Evolutionary conservation across 2,113 vertebrate species (phyloP).

Genomic region (Zonotrichia leucophrys): DNA sequence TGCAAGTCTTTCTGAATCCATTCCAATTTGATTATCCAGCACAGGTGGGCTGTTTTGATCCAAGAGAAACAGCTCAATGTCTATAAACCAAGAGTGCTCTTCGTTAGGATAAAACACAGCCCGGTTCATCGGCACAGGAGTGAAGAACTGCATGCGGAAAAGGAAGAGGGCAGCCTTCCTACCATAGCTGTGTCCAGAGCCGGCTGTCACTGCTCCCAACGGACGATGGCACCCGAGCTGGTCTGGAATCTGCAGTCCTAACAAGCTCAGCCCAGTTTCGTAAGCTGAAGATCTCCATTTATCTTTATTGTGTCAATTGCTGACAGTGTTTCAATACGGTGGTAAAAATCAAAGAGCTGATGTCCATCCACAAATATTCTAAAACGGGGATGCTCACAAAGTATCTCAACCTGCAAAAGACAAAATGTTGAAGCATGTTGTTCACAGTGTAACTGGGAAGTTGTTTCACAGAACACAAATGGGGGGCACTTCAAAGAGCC

Average conservation of each 20-base stretch:
- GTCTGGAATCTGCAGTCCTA: constrained; percentile 55
- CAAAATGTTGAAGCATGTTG: neutral
- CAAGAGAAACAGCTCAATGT: constrained; percentile 64
- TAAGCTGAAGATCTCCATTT: constrained; percentile 94
- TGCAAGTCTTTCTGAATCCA: constrained; percentile 63
- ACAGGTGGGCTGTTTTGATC: constrained; percentile 62
- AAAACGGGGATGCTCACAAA: constrained; percentile 97
- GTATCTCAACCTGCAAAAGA: constrained; percentile 91
- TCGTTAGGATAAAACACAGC: constrained; percentile 55
- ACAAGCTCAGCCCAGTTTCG: constrained; percentile 89
- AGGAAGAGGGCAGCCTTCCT: constrained; percentile 62
- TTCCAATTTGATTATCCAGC: constrained; percentile 73
- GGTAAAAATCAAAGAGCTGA: constrained; percentile 99
- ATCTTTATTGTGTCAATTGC: constrained; percentile 96
- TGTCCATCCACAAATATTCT: constrained; percentile 98
- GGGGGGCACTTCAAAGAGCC: neutral
- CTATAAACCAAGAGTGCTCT: constrained; percentile 67
- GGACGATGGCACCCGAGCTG: constrained; percentile 49
- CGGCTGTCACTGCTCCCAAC: constrained; percentile 58
- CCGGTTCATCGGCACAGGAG: constrained; percentile 55
- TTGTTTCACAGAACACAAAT: neutral
- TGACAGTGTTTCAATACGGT: constrained; percentile 91
- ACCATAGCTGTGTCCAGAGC: constrained; percentile 66
- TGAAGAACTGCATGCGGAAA: constrained; percentile 70
- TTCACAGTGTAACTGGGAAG: neutral